Evolutionary conservation across 2,113 vertebrate species (phyloP), one percentile per base, ranked within the genome.

Genomic region (Acrocephalus kingi): DNA sequence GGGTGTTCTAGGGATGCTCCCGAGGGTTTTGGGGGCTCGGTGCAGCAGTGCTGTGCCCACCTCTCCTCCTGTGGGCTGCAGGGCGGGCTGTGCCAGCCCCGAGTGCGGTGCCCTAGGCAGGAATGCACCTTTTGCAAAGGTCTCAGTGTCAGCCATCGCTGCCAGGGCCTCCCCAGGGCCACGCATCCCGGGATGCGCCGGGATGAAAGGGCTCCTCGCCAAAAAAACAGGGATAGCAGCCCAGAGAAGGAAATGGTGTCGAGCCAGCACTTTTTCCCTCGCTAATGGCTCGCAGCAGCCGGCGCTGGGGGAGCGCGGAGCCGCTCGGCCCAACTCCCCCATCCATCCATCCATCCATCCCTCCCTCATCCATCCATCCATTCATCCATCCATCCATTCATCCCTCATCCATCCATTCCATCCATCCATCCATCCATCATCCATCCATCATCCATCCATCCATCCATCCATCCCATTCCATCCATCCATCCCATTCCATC

Each of bases 71-170:
- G 19, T 7, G 6, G 73, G 18, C 45, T 2, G 58, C 80, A 13
- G 75, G 22, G 58, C 1, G 7, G 64, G 74, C 61, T 4, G 33
- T 5, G 59, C 4, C 74, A 30, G 72, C 81, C 67, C 0, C 0
- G 4, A 1, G 2, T 14, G 33, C 0, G 3, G 37, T 28, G 58
- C 39, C 84, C 77, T 76, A 37, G 62, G 48, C 1, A 13, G 67
- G 59, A 52, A 33, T 0, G 7, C 77, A 23, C 48, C 49, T 88
- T 64, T 5, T 15, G 11, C 49, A 2, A 7, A 18, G 31, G 10
- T 13, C 18, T 4, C 2, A 4, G 25, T 0, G 24, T 0, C 4
- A 3, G 4, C 5, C 2, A 4, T 19, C 10, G 4, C 45, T 15
- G 43, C 2, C 6, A 35, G n/a, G 15, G 4, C 37, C 62, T 8